Percentiles rank a stretch among this genome's conserved stretches.
Conservation (phyloP, 2,113 vertebrate species). For the Macaca nemestrina region DNA sequence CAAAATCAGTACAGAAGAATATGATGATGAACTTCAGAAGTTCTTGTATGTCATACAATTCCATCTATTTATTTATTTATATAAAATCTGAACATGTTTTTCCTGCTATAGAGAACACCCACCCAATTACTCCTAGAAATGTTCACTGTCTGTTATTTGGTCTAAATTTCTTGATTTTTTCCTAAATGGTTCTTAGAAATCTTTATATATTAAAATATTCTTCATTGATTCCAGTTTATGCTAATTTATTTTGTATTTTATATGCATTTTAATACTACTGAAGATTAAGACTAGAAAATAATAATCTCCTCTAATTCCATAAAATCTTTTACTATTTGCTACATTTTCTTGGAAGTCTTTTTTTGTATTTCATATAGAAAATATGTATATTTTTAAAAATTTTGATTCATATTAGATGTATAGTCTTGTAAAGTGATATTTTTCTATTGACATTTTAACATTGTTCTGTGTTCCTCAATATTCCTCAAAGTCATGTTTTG, state of each 20-base stretch:
- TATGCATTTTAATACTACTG: background rate
- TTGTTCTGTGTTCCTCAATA: background rate
- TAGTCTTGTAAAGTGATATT: background rate
- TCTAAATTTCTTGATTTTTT: background rate
- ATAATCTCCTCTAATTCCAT: background rate
- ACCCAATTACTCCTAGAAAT: background rate
- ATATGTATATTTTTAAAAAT: background rate
- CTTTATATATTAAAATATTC: background rate
- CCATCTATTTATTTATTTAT: background rate
- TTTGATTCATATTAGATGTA: background rate
- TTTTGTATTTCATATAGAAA: background rate
- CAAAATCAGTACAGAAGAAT: background rate
- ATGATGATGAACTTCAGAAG: background rate
- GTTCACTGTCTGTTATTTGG: background rate
- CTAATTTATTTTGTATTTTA: background rate
- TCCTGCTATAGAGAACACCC: background rate
- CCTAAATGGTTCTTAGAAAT: background rate
- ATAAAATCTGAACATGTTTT: background rate
- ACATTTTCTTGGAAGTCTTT: background rate
- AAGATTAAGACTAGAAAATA: constrained; percentile 31
- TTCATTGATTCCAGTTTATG: background rate
- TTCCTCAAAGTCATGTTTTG: background rate
- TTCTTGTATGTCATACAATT: background rate
- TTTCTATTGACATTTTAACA: background rate
- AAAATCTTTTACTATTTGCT: background rate